Evolutionary conservation across 2,888 invertebrate genomes (phyloP), one percentile per base, ranked within the genome.

Genomic region (Polyommatus icarus): DNA sequence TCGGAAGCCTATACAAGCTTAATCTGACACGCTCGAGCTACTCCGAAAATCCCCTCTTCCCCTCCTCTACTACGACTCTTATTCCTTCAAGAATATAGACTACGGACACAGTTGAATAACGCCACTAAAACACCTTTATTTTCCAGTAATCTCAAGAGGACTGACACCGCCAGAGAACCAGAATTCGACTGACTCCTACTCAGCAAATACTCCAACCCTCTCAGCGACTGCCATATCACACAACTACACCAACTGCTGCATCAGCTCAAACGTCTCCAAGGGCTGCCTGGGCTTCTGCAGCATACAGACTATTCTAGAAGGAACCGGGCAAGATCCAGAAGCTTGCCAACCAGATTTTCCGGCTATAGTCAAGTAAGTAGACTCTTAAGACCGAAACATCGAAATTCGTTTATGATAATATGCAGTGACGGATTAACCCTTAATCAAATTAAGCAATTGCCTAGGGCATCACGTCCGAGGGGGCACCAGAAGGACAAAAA

Each of bases 211-310:
- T 1, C 91, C 91, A 10, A 89, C 92, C 0, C 84, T 92, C 1
- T 91, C 91, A 0, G 84, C 91, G 0, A 82, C 89, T 18, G 92
- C 94, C 10, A 84, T 94, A 24, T 94, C 95, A 1, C 97, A 98
- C 87, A 97, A 98, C 88, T 97, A 97, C 89, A 97, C 97, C 0
- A 96, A 96, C 83, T 98, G 98, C 87, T 98, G 98, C 84, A 85
- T 96, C 7, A 88, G 92, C 3, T 94, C 95, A 80, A 97, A 97
- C 85, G 97, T 98, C 1, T 95, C 96, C n/a, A 88, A 92, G 12
- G 89, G 94, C 72, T 98, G 98, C 85, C 94, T 97, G 78, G 97
- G 97, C 75, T 98, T 97, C 89, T 98, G 98, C 90, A 97, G 96
- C 85, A 96, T 98, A 36, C 97, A 97, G 85, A 96, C 96, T 78